A percentile compares a stretch with the other conserved stretches of the same genome.
Evolutionary conservation across 2,113 vertebrate genomes (phyloP).

Genomic region (Chaetura pelagica): DNA sequence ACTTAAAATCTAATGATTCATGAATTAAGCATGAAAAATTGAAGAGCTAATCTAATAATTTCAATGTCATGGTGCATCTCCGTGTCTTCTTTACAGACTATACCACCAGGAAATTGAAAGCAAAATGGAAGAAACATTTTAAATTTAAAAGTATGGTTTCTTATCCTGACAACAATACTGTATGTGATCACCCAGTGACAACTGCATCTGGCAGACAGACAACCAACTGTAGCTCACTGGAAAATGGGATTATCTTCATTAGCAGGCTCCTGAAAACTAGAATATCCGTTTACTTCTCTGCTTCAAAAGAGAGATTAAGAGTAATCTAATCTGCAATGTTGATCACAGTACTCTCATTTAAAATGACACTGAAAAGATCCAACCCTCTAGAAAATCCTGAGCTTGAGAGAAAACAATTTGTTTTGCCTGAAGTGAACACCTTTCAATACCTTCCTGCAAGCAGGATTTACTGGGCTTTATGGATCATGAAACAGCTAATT

Average conservation of each 20-base stretch:
- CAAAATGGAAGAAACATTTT: background rate
- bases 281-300: background rate
- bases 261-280: slow-evolving; percentile 24
- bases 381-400: background rate
- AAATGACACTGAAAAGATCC: background rate
- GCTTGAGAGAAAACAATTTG: background rate
- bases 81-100: background rate
- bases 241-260: slow-evolving; percentile 64
- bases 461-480: background rate
- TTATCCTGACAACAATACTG: background rate
- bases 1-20: background rate
- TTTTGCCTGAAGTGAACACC: background rate
- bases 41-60: background rate
- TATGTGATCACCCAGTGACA: background rate
- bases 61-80: background rate
- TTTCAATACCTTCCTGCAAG: background rate
- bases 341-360: background rate
- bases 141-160: background rate
- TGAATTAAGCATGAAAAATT: background rate
- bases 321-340: slow-evolving; percentile 18
- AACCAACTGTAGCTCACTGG: slow-evolving; percentile 23
- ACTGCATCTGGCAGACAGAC: slow-evolving; percentile 23
- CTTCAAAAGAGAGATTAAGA: slow-evolving; percentile 39
- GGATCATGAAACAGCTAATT: background rate
- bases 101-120: background rate